Evolutionary conservation across 2,113 vertebrate genomes (phyloP).

Genomic region (Baryphthengus martii): DNA sequence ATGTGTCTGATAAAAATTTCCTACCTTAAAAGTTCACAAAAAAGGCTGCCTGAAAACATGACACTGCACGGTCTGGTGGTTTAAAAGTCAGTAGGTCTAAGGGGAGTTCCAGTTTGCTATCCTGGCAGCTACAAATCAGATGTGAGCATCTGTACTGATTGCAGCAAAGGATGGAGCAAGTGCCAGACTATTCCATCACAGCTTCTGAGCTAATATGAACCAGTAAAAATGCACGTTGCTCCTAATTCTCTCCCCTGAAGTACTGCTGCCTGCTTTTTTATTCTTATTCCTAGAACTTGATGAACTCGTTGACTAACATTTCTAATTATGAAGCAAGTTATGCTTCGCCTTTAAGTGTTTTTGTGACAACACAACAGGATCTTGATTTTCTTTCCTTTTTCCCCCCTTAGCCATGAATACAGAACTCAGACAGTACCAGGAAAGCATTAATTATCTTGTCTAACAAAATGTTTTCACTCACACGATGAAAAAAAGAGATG

Average conservation of each 20-base stretch:
- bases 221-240: background rate
- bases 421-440: background rate
- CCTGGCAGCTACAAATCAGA: background rate
- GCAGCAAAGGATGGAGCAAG: background rate
- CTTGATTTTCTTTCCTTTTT: background rate
- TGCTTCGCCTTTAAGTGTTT: too few relatives aligned
- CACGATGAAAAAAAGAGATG: background rate
- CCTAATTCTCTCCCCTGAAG: background rate
- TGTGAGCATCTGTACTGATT: background rate
- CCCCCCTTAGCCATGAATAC: background rate
- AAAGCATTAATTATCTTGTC: background rate
- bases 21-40: background rate
- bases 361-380: background rate
- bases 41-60: background rate
- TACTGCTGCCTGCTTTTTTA: background rate
- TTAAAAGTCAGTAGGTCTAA: background rate
- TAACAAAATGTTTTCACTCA: background rate
- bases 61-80: background rate
- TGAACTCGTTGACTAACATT: background rate
- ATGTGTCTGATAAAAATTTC: background rate
- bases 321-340: background rate
- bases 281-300: background rate
- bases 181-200: background rate
- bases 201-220: accelerated
- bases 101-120: background rate